Percentiles rank a stretch among this genome's conserved stretches.
Conservation (phyloP, 2,113 vertebrate species). For the Acrocephalus kingi region DNA sequence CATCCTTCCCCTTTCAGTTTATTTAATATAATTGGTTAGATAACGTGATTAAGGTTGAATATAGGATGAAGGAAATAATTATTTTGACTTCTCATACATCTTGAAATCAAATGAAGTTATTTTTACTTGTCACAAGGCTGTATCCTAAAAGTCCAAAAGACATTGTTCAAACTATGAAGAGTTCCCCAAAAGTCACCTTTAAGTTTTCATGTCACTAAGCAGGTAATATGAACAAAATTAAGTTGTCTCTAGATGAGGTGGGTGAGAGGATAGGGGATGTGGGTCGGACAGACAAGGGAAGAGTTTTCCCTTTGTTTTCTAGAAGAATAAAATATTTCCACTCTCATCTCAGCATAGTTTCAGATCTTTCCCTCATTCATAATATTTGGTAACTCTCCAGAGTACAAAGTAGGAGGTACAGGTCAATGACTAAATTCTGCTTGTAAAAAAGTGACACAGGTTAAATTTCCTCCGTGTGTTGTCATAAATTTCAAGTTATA, state of each 20-base stretch:
- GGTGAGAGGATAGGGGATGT: fast-evolving
- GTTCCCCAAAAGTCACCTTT: background rate
- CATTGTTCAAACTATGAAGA: background rate
- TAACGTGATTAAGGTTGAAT: background rate
- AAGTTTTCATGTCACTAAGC: background rate
- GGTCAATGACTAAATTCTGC: background rate
- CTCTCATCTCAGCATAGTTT: background rate
- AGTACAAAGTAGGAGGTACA: background rate
- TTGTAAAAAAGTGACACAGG: background rate
- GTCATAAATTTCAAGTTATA: background rate
- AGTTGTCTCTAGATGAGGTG: background rate
- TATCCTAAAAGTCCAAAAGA: background rate
- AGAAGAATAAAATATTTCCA: background rate
- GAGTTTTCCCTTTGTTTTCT: background rate
- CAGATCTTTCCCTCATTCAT: background rate
- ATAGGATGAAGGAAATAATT: background rate
- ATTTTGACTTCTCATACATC: background rate
- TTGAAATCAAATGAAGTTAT: background rate
- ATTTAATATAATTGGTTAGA: background rate
- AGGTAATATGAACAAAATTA: background rate
- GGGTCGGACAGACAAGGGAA: fast-evolving
- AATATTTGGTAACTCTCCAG: background rate
- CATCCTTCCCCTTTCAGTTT: background rate
- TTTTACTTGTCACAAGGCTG: fast-evolving
- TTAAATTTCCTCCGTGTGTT: background rate